Percentiles rank a stretch among this genome's conserved stretches.
Conservation (phyloP, 2,113 vertebrate species). For the Emydocephalus ijimae region DNA sequence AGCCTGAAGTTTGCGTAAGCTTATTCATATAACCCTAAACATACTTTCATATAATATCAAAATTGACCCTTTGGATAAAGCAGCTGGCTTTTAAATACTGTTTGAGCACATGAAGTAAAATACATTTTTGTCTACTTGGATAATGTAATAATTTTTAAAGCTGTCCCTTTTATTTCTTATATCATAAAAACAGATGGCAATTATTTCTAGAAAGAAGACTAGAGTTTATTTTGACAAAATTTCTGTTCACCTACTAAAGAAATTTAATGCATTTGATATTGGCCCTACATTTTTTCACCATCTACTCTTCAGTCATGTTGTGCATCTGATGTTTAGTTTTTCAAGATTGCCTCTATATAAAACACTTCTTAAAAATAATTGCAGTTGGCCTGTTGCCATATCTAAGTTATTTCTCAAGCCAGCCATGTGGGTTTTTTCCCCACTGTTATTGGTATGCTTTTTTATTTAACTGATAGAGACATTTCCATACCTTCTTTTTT, state of each 20-base stretch:
- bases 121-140: background rate
- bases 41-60: background rate
- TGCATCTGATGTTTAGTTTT: background rate
- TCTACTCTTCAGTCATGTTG: background rate
- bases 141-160: background rate
- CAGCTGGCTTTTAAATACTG: background rate
- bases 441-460: background rate
- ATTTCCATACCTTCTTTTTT: background rate
- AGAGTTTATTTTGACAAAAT: background rate
- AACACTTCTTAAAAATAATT: background rate
- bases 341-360: background rate
- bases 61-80: background rate
- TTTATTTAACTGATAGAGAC: background rate
- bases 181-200: background rate
- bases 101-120: background rate
- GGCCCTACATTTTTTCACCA: fast-evolving
- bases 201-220: background rate
- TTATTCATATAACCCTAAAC: background rate
- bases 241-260: background rate
- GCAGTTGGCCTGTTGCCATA: background rate
- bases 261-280: background rate
- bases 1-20: background rate
- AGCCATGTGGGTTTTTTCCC: background rate
- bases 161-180: background rate
- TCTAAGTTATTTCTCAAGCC: background rate